Base-by-base conservation (phyloP, 2,113 vertebrate species). In the Pachycephala philippinensis region DNA sequence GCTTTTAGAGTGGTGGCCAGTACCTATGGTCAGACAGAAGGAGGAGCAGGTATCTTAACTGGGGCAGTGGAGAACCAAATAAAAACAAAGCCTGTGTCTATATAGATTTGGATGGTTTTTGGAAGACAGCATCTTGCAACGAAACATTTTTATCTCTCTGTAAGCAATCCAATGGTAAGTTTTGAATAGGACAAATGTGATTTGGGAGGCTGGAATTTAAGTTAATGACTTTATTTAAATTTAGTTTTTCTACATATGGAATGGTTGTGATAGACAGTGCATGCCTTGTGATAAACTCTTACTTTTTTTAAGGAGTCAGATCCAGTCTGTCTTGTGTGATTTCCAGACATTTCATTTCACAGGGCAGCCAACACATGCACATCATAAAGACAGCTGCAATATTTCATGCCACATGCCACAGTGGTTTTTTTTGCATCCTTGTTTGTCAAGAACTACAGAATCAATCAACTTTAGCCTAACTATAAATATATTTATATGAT, bases 1-100 rank as follows among this genome's bases (percentile, higher is more conserved):
- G 13, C 72, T 95, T 92, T 90, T 87, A 99, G 99, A 98, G 95
- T 28, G 80, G 5, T 39, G 98, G 98, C 21, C 97, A 80, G 18
- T 99, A 97, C 47, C 50, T 91, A 42, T 99, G 99, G 99, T 97
- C 98, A 33, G 98, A 99, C 39, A 98, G 98, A 76, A 99, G 98
- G 98, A 79, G 71, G 28, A 92, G 99, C 64, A 93, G 93, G 15
- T 99, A 98, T 82, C 97, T 98, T 42, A 98, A 98, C 84, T 99
- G 99, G 99, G 99, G 90, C 30, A 59, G 20, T 24, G 96, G 97
- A 76, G 99, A 99, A 70, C 99, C 99, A n/a, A 98, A 95, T 94
- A 94, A 95, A 80, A 99, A 98, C 94, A 94, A 72, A 56, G 99
- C 95, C 59, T 99, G 99, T 95, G 98, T 99, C 74, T 99, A 99